Evolutionary conservation across 2,888 invertebrate species (phyloP), one percentile per base, ranked within the genome.

Genomic region (Steinernema carpocapsae): DNA sequence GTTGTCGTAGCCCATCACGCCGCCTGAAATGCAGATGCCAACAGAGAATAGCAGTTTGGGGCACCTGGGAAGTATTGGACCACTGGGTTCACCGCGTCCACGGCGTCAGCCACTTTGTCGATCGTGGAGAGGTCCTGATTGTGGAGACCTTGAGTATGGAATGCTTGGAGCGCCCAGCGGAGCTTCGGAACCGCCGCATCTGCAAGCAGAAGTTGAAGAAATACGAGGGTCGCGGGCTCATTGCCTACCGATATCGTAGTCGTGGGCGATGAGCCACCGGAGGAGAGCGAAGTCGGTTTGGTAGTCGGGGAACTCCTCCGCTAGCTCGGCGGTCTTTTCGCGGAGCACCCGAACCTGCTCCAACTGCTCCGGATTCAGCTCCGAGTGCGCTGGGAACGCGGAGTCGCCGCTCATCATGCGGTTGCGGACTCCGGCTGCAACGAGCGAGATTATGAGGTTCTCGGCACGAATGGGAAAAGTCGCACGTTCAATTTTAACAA

Each of bases 231-330:
- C 37, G 17, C 51, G 59, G 19, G 0, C 3, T 29, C 48, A 10
- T 56, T n/a, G 48, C 74, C 22, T 51, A 83, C 84, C 84, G 52
- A 85, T 80, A 70, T 84, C 78, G 74, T 83, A 82, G 73, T 85
- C 83, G 82, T 82, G 85, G 72, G 85, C 85, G 76, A 79, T 79
- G 4, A 85, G 76, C 85, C 85, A 85, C 3, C 85, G 81, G 12
- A 84, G 77, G 19, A 85, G 72, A 0, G 82, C 80, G 70, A 84
- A 83, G 59, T 85, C 83, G 22, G 32, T 17, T 17, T 29, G 64
- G 64, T 83, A 83, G 70, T 82, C 80, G 75, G 81, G 82, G 45
- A 80, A 56, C 37, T 74, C 29, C 37, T 64, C 64, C 64, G 64
- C 29, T 4, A 64, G 64, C 17, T 64, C 64, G 64, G 64, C 29